phyloP scores from a whole-genome alignment of 2,797 vertebrate species.

The Hylomyscus alleni region DNA sequence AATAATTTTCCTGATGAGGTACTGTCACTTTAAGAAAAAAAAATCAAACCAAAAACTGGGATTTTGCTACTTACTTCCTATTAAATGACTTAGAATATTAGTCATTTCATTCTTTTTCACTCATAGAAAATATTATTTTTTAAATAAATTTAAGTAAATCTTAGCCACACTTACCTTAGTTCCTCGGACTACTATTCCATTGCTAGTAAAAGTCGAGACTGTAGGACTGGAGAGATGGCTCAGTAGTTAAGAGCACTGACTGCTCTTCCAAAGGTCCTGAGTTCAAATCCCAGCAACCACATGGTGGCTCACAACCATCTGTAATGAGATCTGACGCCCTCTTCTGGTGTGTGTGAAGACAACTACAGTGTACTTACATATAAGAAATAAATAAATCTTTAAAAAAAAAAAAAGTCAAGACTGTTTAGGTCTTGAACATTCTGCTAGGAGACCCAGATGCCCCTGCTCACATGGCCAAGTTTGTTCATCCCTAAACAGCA shows the following conservation, averaged over 20 bases:
- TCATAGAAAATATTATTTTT: slow-evolving; percentile 14
- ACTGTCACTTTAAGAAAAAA: slow-evolving; percentile 38
- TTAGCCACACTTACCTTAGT: background rate
- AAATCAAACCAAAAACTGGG: background rate
- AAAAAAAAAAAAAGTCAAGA: background rate
- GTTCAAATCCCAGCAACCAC: no score
- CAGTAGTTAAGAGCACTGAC: no score
- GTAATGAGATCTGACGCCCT: no score
- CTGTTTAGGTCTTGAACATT: background rate
- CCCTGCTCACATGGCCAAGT: background rate
- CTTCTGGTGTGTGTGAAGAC: no score
- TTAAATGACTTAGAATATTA: slow-evolving; percentile 6
- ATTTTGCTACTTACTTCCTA: slow-evolving; percentile 32
- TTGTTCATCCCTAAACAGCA: slow-evolving; percentile 16
- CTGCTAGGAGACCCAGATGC: background rate
- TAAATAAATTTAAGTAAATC: background rate
- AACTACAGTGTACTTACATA: no score
- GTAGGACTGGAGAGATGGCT: no score
- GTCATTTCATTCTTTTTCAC: slow-evolving; percentile 16
- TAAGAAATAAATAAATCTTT: no score
- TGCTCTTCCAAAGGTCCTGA: no score
- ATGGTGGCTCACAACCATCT: no score
- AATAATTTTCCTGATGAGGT: slow-evolving; percentile 39
- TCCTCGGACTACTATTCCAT: background rate
- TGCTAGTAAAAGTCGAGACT: background rate